Percentiles rank a stretch among this genome's conserved stretches.
phyloP scores from a whole-genome alignment of 1,140 invertebrate species.

The Dermatophagoides farinae region DNA sequence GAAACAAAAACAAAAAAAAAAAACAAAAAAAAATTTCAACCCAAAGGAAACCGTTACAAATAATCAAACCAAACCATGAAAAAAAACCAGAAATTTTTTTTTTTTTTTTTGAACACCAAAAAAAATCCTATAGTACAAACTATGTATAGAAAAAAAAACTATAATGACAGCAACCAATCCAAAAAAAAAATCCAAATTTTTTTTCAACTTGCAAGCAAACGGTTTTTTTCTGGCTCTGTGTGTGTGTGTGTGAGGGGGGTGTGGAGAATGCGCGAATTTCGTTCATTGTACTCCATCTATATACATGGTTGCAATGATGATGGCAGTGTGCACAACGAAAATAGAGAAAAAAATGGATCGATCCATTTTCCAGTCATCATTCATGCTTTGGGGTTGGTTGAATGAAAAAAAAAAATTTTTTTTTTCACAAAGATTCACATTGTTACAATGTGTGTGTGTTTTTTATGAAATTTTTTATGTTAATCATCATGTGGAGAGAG shows the following conservation, averaged over 20 bases:
- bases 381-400: no score
- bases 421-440: no score
- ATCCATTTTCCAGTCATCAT: no score
- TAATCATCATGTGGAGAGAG: no score
- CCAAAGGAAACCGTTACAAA: background rate
- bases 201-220: background rate
- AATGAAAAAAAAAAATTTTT: no score
- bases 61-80: background rate
- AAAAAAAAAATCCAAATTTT: background rate
- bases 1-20: constrained; percentile 11
- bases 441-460: no score
- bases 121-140: background rate
- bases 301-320: background rate
- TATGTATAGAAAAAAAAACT: no score
- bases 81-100: background rate
- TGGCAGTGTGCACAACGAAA: no score
- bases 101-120: background rate
- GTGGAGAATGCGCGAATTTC: background rate
- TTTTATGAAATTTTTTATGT: no score
- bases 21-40: background rate
- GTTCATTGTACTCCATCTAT: background rate
- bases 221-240: no score
- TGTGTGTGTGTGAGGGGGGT: background rate
- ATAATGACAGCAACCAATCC: background rate
- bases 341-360: no score